phyloP scores from a whole-genome alignment of 2,113 vertebrate genomes.

The Upupa epops region DNA sequence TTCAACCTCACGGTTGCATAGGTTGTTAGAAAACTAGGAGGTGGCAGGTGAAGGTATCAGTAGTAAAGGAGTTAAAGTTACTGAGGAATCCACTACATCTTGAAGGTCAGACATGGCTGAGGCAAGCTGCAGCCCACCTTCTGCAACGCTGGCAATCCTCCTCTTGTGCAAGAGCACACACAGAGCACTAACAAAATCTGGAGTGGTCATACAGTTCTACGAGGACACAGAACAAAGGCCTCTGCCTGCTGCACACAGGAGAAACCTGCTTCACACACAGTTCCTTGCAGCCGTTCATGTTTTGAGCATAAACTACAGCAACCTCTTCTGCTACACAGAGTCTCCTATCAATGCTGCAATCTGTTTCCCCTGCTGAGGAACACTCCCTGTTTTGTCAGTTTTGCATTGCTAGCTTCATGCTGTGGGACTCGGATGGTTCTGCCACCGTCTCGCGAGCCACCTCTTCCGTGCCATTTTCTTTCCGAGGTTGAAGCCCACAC shows the following conservation, averaged over 20 bases:
- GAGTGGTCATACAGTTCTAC: background rate
- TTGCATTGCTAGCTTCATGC: background rate
- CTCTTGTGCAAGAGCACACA: background rate
- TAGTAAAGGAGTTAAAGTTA: background rate
- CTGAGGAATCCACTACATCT: background rate
- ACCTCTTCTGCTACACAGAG: background rate
- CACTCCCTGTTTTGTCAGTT: background rate
- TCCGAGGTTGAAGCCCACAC: background rate
- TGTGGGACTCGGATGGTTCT: background rate
- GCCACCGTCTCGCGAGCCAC: background rate
- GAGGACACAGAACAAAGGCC: background rate
- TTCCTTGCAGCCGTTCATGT: background rate
- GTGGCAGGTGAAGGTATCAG: rapidly evolving
- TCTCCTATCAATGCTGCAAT: background rate
- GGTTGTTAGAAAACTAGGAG: background rate
- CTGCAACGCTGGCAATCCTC: background rate
- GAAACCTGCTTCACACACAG: background rate
- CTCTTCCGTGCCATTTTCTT: background rate
- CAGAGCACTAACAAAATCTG: background rate
- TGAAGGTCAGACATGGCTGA: background rate
- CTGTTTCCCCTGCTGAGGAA: background rate
- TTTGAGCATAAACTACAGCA: background rate
- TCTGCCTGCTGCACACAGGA: background rate
- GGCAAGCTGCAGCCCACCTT: background rate
- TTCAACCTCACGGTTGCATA: background rate